These are phyloP conservation scores for Saccopteryx leptura DNA, from an alignment of 2,113 vertebrate genomes.

Conservation along the genomic window DNA sequence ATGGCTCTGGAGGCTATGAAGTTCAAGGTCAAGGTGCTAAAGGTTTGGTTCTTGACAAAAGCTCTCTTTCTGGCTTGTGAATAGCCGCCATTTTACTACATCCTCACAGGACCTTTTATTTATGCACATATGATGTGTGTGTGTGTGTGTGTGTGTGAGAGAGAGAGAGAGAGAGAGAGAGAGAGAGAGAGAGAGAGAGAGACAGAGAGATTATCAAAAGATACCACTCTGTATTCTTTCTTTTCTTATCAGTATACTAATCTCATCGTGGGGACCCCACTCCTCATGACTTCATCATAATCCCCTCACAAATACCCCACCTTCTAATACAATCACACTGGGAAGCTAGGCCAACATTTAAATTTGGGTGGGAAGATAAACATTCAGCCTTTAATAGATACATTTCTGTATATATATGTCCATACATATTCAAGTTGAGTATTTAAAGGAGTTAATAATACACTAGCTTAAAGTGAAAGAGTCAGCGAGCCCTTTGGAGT, in stretches of 20 bases:
- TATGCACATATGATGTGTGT: not conserved
- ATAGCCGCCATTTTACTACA: not conserved
- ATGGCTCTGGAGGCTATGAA: not conserved
- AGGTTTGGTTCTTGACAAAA: not conserved
- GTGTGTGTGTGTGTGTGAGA: not conserved
- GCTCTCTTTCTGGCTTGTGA: not conserved
- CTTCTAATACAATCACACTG: not conserved
- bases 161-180: too few relatives aligned
- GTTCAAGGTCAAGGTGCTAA: not conserved
- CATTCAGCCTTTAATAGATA: not conserved
- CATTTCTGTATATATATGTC: not conserved
- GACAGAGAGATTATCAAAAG: not conserved
- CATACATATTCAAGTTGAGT: not conserved
- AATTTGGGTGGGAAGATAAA: not conserved
- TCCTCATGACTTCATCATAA: not conserved
- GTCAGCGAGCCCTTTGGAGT: not conserved
- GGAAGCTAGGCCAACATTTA: not conserved
- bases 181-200: not conserved
- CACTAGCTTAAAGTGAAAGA: slow-evolving; percentile 64
- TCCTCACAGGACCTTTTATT: not conserved
- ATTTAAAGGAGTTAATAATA: slow-evolving; percentile 31
- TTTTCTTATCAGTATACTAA: not conserved
- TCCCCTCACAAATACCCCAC: not conserved
- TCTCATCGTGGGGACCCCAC: too few relatives aligned
- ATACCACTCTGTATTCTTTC: not conserved